Evolutionary conservation across 2,113 vertebrate species (phyloP), one percentile per base, ranked within the genome.

Genomic region (western clawed frog (Xenopus tropicalis)): DNA sequence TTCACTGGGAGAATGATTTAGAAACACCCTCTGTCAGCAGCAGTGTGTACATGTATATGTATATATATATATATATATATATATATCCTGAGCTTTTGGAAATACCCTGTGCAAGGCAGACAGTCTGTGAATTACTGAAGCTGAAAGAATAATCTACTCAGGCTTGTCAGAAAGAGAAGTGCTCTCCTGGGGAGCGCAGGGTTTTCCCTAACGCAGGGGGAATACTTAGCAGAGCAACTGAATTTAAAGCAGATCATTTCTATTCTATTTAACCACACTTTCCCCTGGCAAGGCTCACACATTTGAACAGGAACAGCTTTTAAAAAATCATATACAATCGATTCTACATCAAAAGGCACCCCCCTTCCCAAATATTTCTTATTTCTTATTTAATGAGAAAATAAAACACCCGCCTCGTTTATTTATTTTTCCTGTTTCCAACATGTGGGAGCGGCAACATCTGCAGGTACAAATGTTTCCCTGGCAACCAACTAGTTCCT

Each of bases 401-500:
- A 62, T 75, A 44, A 75, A 67, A 69, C 14, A 13, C 56, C 42
- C 46, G n/a, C 4, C 48, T 61, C 66, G 1, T 46, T 23, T 66
- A 14, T 66, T 66, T 51, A 22, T 73, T 58, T 66, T 25, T 46
- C 6, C 19, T 58, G 21, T 70, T 69, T 43, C n/a, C 66, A 61
- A 75, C 72, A 76, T 63, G 73, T 62, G 46, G 72, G 66, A 61
- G 58, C 25, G 20, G 61, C 52, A 63, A 69, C 73, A 69, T 76
- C 66, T 76, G 73, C 66, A 63, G 73, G 57, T 76, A 69, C 73
- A 76, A 76, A 76, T 76, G 73, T 76, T 76, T 69, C 73, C 73
- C 66, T 69, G 73, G 73, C 59, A 76, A 76, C 73, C 46, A 48
- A 13, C 66, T 76, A 69, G 73, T 76, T 76, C 73, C 66, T 76